Base-by-base conservation (phyloP, 2,888 invertebrate genomes). In the Villa cingulata region DNA sequence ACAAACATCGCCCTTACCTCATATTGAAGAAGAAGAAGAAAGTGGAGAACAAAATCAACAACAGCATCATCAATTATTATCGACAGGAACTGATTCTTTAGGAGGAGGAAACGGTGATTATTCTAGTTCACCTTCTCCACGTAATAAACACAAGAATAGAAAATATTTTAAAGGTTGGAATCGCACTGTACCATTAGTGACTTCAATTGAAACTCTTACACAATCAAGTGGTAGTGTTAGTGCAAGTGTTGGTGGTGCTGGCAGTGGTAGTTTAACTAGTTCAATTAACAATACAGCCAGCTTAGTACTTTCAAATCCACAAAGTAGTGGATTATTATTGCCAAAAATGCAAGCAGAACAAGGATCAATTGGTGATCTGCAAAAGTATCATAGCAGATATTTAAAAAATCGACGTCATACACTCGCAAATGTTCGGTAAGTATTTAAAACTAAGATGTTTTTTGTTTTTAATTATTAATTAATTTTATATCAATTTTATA, bases 401-500 rank as follows among this genome's bases (percentile, higher is more conserved):
- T 78, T 88, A 61, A 81, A 87, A 71, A 88, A 85, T 62, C 77
- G 90, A 52, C 78, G 90, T 48, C 90, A 90, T 68, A 91, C 90
- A 14, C 75, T 91, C 63, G 90, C 90, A 54, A 90, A 90, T 72
- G 89, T 90, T 71, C 87, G 89, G 89, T 90, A 72, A 87, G 89
- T 79, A 5, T 6, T 4, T 23, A 23, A 23, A 23, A 23, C 5
- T 23, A 23, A 23, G 23, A 23, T 6, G 7, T 23, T 6, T 23
- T 23, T 23, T 23, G 23, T 23, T 23, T 6, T 23, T 23, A n/a
- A n/a, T n/a, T n/a, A n/a, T n/a, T n/a, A n/a, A n/a, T n/a, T n/a
- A n/a, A n/a, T n/a, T n/a, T n/a, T n/a, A n/a, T n/a, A n/a, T n/a
- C n/a, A n/a, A n/a, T n/a, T n/a, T n/a, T n/a, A n/a, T n/a, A n/a